Percentiles rank a stretch among this genome's conserved stretches.
Conservation (phyloP, 2,888 invertebrate species). For the Drosophila histrio region DNA sequence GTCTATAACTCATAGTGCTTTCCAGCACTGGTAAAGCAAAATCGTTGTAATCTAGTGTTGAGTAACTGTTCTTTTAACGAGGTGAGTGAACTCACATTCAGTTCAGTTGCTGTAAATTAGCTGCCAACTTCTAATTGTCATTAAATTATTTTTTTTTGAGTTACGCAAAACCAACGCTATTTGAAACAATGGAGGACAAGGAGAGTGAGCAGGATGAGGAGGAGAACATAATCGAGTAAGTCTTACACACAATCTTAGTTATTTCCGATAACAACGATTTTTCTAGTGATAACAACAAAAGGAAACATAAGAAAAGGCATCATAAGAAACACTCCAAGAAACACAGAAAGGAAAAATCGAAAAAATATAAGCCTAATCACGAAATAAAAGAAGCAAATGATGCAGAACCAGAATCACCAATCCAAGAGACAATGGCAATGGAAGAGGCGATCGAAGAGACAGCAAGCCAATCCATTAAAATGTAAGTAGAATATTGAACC, state of each 20-base stretch:
- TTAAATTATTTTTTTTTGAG: no score
- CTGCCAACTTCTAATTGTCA: no score
- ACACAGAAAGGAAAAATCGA: neutral
- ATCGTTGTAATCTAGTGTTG: no score
- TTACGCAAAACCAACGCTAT: no score
- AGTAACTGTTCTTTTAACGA: no score
- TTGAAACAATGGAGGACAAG: neutral
- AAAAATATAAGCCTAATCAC: neutral
- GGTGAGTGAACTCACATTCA: no score
- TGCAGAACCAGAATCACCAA: neutral
- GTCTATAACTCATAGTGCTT: no score
- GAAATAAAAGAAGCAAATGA: neutral
- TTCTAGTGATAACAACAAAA: neutral
- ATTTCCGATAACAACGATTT: neutral
- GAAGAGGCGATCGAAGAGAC: neutral
- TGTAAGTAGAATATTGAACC: neutral
- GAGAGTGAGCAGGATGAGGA: neutral
- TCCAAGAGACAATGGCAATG: neutral
- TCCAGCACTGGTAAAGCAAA: no score
- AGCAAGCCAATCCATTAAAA: neutral
- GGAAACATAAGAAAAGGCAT: neutral
- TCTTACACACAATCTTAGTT: neutral
- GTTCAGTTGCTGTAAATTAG: no score
- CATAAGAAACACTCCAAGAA: neutral
- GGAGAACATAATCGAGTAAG: neutral